A percentile compares a stretch with the other conserved stretches of the same genome.
Evolutionary conservation across 2,797 vertebrate genomes (phyloP).

Genomic region (Myotis myotis): DNA sequence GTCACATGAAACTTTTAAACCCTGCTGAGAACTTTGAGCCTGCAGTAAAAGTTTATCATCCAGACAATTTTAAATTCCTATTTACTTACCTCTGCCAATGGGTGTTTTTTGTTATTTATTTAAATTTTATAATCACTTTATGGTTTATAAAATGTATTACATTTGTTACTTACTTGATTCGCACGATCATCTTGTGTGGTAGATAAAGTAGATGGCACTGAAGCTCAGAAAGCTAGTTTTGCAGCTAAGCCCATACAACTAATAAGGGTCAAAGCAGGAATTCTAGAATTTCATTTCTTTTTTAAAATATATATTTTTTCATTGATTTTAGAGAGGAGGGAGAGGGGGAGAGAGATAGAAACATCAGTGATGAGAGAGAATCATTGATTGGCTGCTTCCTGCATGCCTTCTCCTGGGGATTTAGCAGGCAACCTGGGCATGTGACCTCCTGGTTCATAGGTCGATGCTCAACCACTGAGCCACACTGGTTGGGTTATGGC

Average conservation of each 20-base stretch:
- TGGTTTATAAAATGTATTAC: background rate
- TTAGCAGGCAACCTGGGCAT: no score
- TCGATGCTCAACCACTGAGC: no score
- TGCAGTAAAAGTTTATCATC: background rate
- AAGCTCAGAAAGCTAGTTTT: background rate
- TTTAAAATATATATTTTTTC: no score
- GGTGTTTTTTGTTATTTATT: background rate
- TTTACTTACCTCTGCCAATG: background rate
- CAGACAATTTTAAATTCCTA: background rate
- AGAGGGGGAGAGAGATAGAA: no score
- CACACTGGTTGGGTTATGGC: background rate
- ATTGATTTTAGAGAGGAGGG: no score
- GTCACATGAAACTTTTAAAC: background rate
- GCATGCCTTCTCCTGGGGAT: no score
- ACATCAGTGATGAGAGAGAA: no score
- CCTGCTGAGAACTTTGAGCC: background rate
- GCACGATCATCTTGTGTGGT: background rate
- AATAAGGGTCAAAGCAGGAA: background rate
- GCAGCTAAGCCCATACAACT: background rate
- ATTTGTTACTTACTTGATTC: background rate
- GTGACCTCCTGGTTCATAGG: no score
- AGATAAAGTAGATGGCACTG: background rate
- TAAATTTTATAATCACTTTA: background rate
- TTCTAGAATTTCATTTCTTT: background rate
- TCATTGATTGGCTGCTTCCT: no score